phyloP scores from a whole-genome alignment of 2,797 vertebrate species.

The Poeciliopsis presidionis region DNA sequence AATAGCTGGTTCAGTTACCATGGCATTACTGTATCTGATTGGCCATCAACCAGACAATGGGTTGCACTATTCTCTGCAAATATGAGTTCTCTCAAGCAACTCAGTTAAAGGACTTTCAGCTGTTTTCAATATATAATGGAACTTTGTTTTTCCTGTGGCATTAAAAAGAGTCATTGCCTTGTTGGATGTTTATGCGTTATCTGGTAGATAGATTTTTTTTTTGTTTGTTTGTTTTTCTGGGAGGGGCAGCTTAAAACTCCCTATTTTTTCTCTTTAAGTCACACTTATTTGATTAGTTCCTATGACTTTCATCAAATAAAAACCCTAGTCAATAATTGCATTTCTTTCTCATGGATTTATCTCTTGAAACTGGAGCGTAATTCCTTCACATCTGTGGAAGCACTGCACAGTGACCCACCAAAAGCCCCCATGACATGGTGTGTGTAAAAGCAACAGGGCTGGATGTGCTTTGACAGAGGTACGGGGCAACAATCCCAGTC shows the following conservation, averaged over 20 bases:
- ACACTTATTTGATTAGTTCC: neutral
- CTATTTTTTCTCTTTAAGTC: neutral
- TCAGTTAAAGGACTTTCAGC: neutral
- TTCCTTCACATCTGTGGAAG: constrained; percentile 21
- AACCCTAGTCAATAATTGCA: neutral
- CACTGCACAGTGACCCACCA: neutral
- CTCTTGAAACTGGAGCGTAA: neutral
- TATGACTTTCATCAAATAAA: neutral
- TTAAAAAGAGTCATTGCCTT: neutral
- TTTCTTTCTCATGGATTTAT: neutral
- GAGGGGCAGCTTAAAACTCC: neutral
- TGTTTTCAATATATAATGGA: neutral
- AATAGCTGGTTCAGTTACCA: neutral
- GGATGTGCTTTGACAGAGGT: constrained; percentile 40
- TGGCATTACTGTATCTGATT: neutral
- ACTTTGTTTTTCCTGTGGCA: neutral
- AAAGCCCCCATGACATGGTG: constrained; percentile 9
- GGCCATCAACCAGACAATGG: neutral
- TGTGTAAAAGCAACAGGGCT: constrained; percentile 33
- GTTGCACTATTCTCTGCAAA: neutral
- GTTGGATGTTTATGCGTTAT: neutral
- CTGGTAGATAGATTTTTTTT: neutral
- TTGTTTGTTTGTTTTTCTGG: neutral
- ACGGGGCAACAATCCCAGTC: constrained; percentile 29
- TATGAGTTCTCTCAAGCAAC: neutral